A percentile compares a stretch with the other conserved stretches of the same genome.
These are phyloP conservation scores for Tenrec ecaudatus DNA, from an alignment of 2,113 vertebrate species.

Conservation along the genomic window DNA sequence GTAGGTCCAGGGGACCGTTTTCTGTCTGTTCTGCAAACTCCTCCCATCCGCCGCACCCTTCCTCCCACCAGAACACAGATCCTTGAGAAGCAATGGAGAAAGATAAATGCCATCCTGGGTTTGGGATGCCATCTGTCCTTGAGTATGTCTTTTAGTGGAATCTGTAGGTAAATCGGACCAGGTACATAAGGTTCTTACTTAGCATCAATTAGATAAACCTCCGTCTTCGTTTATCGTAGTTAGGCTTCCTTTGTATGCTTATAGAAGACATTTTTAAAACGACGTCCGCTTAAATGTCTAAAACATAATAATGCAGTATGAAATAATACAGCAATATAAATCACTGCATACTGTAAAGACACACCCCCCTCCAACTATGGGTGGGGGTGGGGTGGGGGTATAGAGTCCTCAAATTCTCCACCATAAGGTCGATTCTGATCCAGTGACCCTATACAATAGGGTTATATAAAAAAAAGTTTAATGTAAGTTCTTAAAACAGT, in stretches of 20 bases:
- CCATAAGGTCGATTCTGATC: no score
- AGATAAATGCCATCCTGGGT: neutral
- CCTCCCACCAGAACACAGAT: neutral
- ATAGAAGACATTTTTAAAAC: neutral
- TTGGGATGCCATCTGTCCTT: no score
- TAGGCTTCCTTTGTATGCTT: neutral
- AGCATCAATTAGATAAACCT: neutral
- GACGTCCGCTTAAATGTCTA: neutral
- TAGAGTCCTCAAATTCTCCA: no score
- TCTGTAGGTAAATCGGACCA: neutral
- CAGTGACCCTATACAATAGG: no score
- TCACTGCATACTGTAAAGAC: no score
- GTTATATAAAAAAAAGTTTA: neutral
- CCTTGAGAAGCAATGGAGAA: neutral
- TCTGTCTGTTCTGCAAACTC: neutral
- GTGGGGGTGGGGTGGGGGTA: no score
- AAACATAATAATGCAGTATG: neutral
- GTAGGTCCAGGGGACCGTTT: neutral
- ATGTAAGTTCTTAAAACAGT: neutral
- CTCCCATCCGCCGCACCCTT: neutral
- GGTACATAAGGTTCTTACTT: neutral
- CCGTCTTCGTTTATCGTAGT: neutral
- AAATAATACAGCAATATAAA: no score
- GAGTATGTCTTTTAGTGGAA: neutral
- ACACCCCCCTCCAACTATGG: no score